phyloP scores from a whole-genome alignment of 2,797 vertebrate genomes.

The Pterois miles region DNA sequence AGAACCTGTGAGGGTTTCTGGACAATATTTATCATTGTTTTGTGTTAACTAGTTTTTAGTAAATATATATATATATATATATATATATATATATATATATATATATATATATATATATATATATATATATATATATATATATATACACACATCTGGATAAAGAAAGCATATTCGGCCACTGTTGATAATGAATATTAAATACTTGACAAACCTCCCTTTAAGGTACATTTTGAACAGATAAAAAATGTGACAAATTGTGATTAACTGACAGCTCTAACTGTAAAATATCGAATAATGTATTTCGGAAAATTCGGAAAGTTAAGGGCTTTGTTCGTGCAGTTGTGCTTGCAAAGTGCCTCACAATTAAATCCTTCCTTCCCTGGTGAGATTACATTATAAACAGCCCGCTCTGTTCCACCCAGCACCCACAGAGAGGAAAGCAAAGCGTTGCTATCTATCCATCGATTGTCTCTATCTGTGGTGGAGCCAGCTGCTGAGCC shows the following conservation, averaged over 20 bases:
- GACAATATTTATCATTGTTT: too few species aligned
- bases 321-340: neutral
- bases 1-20: too few species aligned
- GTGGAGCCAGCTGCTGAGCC: slow-evolving; percentile 24
- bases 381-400: slow-evolving; percentile 27
- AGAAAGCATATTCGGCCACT: accelerated
- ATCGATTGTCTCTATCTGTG: slow-evolving; percentile 42
- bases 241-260: too few species aligned
- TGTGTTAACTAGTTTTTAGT: too few species aligned
- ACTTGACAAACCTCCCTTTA: accelerated
- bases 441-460: slow-evolving; percentile 13
- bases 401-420: neutral
- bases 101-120: too few species aligned
- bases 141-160: too few species aligned
- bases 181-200: too few species aligned
- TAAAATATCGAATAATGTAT: neutral
- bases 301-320: slow-evolving; percentile 1
- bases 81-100: too few species aligned
- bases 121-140: too few species aligned
- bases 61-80: too few species aligned
- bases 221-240: too few species aligned
- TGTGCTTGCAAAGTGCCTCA: neutral
- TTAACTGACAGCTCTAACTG: neutral
- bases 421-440: slow-evolving; percentile 20
- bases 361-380: slow-evolving; percentile 38